Evolutionary conservation across 2,113 vertebrate species (phyloP), one percentile per base, ranked within the genome.

Genomic region (Calidris pygmaea): DNA sequence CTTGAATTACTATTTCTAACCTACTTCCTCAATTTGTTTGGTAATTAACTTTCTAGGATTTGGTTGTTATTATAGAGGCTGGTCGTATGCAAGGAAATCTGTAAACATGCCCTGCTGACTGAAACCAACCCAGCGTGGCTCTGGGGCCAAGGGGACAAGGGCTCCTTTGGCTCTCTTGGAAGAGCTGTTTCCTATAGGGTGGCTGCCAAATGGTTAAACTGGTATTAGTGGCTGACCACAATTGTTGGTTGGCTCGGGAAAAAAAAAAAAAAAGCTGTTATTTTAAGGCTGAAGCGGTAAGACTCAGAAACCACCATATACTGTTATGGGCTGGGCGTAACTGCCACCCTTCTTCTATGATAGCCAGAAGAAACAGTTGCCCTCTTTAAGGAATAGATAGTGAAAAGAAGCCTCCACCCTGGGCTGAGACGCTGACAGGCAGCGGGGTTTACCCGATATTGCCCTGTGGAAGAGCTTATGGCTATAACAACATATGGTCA

Each of bases 331-430:
- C 90, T 91, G 96, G 92, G 80, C 0, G 1, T 91, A 97, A 96
- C 95, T 96, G 94, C 74, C 81, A 7, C 35, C 32, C 70, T 80
- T 26, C 62, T 67, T 34, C 11, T 66, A 9, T 1, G 87, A 97
- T 96, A 96, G 95, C 72, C 95, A 96, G 95, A 91, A 97, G 90
- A 85, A 97, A 79, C 95, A 76, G 96, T 94, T 96, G 75, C 55
- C 22, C 67, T 93, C 87, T 94, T 96, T 71, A 14, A 66, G 67
- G 63, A 58, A 6, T 2, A 95, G 96, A 97, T 97, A 96, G 82
- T 1, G 41, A 79, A 71, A 79, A 88, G 75, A 1, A 91, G 92
- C 75, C 95, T 92, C 95, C 93, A 39, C 96, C 95, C 96, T 84
- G 72, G 62, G 67, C 76, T 35, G 79, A 84, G 90, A 29, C 2